phyloP scores from a whole-genome alignment of 2,113 vertebrate species.

The human region GRCh38 chr2:148727001-148727500 shows the following conservation, averaged over 20 bases:
- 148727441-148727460: not conserved
- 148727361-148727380: not conserved
- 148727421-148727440: constrained; percentile 6
- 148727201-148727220: not conserved
- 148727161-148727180: not conserved
- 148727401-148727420: not conserved
- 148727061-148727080: not conserved
- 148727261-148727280: not conserved
- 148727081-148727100: not conserved
- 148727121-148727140: not conserved
- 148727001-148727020: not conserved
- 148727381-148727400: not conserved
- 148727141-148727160: not conserved
- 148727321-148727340: not conserved
- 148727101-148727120: not conserved
- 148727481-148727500: not conserved
- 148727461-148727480: not conserved
- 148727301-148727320: not conserved
- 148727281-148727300: not conserved
- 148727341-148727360: not conserved
- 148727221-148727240: not conserved
- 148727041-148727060: not conserved
- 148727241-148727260: not conserved
- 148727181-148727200: not conserved
- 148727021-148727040: not conserved